These are phyloP conservation scores for Mesoclemmys tuberculata DNA, from an alignment of 2,113 vertebrate genomes.

Conservation along the genomic window DNA sequence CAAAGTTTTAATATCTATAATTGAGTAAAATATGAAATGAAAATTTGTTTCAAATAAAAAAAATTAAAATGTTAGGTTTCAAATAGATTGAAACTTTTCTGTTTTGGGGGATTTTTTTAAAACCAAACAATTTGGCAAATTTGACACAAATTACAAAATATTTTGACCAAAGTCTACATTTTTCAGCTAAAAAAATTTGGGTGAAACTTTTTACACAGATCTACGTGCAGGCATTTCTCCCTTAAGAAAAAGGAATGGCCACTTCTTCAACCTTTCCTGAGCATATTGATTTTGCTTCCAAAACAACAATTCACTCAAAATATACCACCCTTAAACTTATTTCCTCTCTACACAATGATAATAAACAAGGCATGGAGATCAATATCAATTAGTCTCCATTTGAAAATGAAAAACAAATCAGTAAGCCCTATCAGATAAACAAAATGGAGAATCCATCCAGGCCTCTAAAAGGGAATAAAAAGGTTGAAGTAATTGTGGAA, in stretches of 20 bases:
- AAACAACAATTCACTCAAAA: slow-evolving; percentile 17
- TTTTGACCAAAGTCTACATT: not conserved
- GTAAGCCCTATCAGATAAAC: slow-evolving; percentile 27
- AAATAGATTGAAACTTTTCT: not conserved
- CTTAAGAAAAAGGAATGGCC: slow-evolving; percentile 19
- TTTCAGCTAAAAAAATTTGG: not conserved
- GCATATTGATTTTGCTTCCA: slow-evolving; percentile 39
- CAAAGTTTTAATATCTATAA: not conserved
- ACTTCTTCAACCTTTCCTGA: slow-evolving; percentile 5
- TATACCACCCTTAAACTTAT: slow-evolving; percentile 27
- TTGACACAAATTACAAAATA: not conserved
- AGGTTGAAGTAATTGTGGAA: not conserved
- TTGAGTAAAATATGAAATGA: not conserved
- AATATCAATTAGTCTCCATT: slow-evolving; percentile 64
- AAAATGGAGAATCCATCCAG: not conserved
- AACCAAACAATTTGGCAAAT: not conserved
- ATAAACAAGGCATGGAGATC: slow-evolving; percentile 50
- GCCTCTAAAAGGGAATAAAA: not conserved
- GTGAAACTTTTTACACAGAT: accelerated
- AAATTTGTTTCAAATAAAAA: not conserved
- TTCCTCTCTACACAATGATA: slow-evolving; percentile 46
- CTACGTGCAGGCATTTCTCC: not conserved
- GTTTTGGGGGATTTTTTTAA: not conserved
- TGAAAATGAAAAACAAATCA: slow-evolving; percentile 56
- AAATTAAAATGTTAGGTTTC: not conserved